A percentile compares a stretch with the other conserved stretches of the same genome.
Conservation (phyloP, 37 sponge, comb jelly and placozoan genomes). For the Cliona cf. orientalis region DNA sequence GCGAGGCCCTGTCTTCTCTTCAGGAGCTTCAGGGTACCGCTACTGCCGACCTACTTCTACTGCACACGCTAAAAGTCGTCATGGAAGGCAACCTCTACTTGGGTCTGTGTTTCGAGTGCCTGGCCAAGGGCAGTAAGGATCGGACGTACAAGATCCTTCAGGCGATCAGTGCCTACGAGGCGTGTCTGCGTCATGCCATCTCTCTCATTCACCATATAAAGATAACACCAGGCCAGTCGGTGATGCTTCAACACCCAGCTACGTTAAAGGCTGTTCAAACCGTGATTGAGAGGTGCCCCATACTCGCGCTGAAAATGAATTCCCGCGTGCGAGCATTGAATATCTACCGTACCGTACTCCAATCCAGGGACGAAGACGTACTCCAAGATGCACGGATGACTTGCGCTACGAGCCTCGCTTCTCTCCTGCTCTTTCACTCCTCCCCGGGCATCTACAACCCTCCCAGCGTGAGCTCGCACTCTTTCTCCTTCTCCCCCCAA, state of each 20-base stretch:
- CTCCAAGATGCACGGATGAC: constrained; percentile 24
- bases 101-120: constrained; percentile 40
- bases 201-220: constrained; percentile 14
- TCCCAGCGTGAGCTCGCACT: not conserved
- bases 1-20: not conserved
- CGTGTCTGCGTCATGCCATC: constrained; percentile 22
- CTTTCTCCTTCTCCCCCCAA: constrained; percentile 21
- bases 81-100: constrained; percentile 44
- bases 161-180: constrained; percentile 59
- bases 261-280: constrained; percentile 27
- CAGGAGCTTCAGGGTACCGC: constrained; percentile 15
- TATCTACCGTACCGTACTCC: constrained; percentile 37
- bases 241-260: constrained; percentile 35
- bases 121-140: not conserved
- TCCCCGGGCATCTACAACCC: constrained; percentile 17
- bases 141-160: not conserved
- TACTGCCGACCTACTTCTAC: constrained; percentile 20
- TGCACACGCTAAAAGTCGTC: constrained; percentile 59
- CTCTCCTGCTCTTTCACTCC: constrained; percentile 43
- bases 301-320: constrained; percentile 17
- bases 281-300: constrained; percentile 30
- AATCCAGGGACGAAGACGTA: constrained; percentile 28
- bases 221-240: not conserved
- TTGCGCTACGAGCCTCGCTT: constrained; percentile 52
- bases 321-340: constrained; percentile 23